Evolutionary conservation across 1,140 invertebrate genomes (phyloP).

Genomic region (Drosophila bipectinata): DNA sequence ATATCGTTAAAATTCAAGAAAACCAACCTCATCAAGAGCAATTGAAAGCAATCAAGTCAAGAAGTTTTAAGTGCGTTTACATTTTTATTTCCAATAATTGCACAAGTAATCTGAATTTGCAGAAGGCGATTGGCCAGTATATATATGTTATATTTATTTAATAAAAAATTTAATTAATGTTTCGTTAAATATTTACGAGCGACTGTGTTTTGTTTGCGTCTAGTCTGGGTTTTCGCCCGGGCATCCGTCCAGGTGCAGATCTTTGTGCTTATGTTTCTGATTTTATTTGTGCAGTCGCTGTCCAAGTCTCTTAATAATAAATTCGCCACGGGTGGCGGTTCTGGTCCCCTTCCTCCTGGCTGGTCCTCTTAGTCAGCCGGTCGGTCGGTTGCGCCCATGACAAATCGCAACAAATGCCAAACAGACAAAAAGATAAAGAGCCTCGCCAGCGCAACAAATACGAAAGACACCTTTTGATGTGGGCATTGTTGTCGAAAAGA

Average conservation of each 20-base stretch:
- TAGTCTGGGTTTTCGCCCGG: constrained; percentile 15
- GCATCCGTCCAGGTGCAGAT: constrained; percentile 58
- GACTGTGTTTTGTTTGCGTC: constrained; percentile 18
- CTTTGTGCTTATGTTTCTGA: constrained; percentile 27
- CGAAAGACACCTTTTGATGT: constrained; percentile 67
- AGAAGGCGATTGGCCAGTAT: not conserved
- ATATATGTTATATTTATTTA: not conserved
- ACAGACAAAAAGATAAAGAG: constrained; percentile 56
- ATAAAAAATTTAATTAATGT: not conserved
- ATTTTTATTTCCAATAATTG: not conserved
- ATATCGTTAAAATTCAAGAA: not conserved
- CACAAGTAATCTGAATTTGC: not conserved
- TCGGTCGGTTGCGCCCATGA: constrained; percentile 49
- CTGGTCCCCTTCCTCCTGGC: constrained; percentile 15
- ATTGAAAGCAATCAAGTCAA: not conserved
- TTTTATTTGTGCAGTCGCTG: constrained; percentile 40
- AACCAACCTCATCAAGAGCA: not conserved
- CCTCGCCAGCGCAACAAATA: constrained; percentile 54
- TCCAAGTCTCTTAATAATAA: constrained; percentile 60
- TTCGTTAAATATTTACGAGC: not conserved
- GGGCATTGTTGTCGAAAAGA: constrained; percentile 29
- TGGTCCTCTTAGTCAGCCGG: constrained; percentile 31
- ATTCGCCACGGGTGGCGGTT: constrained; percentile 60
- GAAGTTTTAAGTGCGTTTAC: not conserved
- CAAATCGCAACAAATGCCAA: constrained; percentile 69